These are phyloP conservation scores for Encarsia formosa DNA, from an alignment of 2,888 invertebrate genomes.

Conservation along the genomic window DNA sequence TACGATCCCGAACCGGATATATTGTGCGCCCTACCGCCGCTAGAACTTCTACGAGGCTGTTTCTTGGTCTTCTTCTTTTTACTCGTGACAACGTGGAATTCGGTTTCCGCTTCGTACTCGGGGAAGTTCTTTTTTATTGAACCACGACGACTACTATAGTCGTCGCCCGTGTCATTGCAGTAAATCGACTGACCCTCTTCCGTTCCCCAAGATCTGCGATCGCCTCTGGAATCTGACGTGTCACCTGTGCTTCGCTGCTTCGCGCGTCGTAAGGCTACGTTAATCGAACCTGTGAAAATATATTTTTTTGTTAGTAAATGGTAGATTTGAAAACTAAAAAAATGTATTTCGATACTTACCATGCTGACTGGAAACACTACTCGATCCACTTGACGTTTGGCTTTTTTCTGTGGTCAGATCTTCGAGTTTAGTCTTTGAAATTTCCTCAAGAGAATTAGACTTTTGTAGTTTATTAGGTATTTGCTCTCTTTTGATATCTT, in stretches of 20 bases:
- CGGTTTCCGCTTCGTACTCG: conserved; percentile 54
- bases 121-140: conserved; percentile 38
- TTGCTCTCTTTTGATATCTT: conserved; percentile 47
- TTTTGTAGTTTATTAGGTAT: conserved; percentile 58
- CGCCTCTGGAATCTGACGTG: conserved; percentile 44
- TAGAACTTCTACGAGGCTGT: conserved; percentile 54
- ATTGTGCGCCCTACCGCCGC: conserved; percentile 48
- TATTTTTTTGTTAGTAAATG: neutral
- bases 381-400: conserved; percentile 43
- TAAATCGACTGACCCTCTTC: conserved; percentile 58
- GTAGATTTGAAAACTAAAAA: neutral
- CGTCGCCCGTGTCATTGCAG: conserved; percentile 48
- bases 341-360: conserved; percentile 34
- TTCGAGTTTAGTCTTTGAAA: conserved; percentile 71
- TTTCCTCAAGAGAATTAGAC: conserved; percentile 76
- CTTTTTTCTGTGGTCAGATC: conserved; percentile 60
- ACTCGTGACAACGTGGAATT: conserved; percentile 81
- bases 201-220: conserved; percentile 66
- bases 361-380: conserved; percentile 46
- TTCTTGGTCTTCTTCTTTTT: conserved; percentile 73
- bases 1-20: conserved; percentile 44
- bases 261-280: conserved; percentile 41
- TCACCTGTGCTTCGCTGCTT: conserved; percentile 48
- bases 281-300: conserved; percentile 20
- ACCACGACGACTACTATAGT: conserved; percentile 44